Evolutionary conservation across 2,888 invertebrate genomes (phyloP).

Genomic region (Polymixis lichenea): DNA sequence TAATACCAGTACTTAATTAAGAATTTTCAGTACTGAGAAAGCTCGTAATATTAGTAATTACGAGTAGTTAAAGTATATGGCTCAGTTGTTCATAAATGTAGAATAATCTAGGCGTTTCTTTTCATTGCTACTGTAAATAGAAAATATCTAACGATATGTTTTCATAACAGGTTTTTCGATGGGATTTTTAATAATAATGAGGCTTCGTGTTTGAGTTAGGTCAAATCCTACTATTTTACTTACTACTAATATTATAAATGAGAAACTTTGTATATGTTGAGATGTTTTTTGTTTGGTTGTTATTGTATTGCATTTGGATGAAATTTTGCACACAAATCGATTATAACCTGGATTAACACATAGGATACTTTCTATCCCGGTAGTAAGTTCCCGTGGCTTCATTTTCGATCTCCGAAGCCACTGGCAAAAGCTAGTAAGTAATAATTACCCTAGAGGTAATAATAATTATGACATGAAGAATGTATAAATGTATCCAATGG

Average conservation of each 20-base stretch:
- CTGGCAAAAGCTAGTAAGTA: too few species aligned
- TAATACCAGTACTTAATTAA: slow-evolving; percentile 42
- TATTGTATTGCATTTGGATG: too few species aligned
- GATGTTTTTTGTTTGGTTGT: too few species aligned
- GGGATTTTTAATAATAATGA: slow-evolving; percentile 10
- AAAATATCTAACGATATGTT: not conserved
- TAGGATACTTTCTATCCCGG: too few species aligned
- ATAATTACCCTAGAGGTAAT: not conserved
- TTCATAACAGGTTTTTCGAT: not conserved
- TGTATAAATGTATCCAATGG: not conserved
- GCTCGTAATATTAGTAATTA: slow-evolving; percentile 42
- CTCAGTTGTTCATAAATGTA: slow-evolving; percentile 6
- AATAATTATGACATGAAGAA: not conserved
- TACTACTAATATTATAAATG: not conserved
- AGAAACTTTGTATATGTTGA: too few species aligned
- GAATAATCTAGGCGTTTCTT: slow-evolving; percentile 20
- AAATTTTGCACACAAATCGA: too few species aligned
- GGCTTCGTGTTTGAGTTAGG: slow-evolving; percentile 12
- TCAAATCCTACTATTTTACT: not conserved
- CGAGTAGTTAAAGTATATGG: slow-evolving; percentile 22
- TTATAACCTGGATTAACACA: too few species aligned
- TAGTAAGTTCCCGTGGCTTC: too few species aligned
- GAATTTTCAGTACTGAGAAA: slow-evolving; percentile 25
- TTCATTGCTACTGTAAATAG: slow-evolving; percentile 17
- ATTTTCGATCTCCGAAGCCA: too few species aligned